Evolutionary conservation across 2,113 vertebrate species (phyloP), one percentile per base, ranked within the genome.

Genomic region (Bujurquina vittata): DNA sequence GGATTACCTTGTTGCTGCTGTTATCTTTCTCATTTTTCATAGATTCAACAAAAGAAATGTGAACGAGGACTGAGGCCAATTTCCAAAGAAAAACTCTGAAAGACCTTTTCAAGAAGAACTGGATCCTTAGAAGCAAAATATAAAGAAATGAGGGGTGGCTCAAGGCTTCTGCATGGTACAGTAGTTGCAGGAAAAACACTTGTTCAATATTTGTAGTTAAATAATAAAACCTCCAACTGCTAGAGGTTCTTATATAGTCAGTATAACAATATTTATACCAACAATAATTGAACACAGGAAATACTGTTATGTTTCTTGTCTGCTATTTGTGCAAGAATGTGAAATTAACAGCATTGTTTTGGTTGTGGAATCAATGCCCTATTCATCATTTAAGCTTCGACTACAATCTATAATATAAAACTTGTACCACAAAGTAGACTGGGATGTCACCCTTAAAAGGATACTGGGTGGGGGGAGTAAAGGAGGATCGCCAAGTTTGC

Each of bases 401-500:
- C 43, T 31, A 11, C 2, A 72, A 29, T 31, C 26, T 72, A 26
- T 20, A 72, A 52, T 18, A 31, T 52, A 46, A 52, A 31, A 49
- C 5, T 15, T 49, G 12, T 49, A 49, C 15, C 15, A 49, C 4
- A 49, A 31, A 52, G 26, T 72, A 26, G 22, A 18, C 40, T 67
- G 10, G 43, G 20, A 52, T 79, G 75, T 84, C 87, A 81, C 81
- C 55, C 72, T 86, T 85, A 88, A 92, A 90, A 73, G 2, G 80
- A 89, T 60, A 76, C 83, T 10, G 7, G 40, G 72, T 20, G 56
- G 46, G 55, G 61, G 75, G 80, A 63, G 78, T 81, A 89, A 87
- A 81, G 85, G 67, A 75, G 81, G 31, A 67, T 77, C 63, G 84
- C 87, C 88, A 88, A 89, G 92, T 92, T 91, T 91, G 89, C 79